These are phyloP conservation scores for Platyura marginata DNA, from an alignment of 1,140 invertebrate species.

Conservation along the genomic window DNA sequence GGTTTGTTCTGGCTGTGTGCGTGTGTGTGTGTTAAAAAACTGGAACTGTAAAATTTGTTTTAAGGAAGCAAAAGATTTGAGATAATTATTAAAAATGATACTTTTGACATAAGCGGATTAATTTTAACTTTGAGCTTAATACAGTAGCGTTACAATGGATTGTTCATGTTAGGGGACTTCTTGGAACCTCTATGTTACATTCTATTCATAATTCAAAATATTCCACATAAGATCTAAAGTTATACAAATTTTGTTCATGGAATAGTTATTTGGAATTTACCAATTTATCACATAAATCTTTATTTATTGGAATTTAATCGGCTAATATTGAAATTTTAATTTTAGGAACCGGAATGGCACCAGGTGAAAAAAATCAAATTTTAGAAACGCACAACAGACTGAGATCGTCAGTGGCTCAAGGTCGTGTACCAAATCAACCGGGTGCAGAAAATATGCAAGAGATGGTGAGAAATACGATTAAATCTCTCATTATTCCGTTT, in stretches of 20 bases:
- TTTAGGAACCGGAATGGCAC: constrained; percentile 36
- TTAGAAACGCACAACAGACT: constrained; percentile 62
- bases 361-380: constrained; percentile 51
- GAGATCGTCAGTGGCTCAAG: constrained; percentile 56
- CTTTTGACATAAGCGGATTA: too few relatives aligned
- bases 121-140: too few relatives aligned
- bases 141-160: too few relatives aligned
- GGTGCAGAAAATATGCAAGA: constrained; percentile 64
- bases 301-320: neutral
- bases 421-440: constrained; percentile 52
- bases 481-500: too few relatives aligned
- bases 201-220: neutral
- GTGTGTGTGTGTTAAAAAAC: too few relatives aligned
- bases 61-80: too few relatives aligned
- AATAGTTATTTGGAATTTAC: neutral
- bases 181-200: too few relatives aligned
- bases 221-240: neutral
- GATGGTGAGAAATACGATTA: constrained; percentile 38
- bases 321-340: constrained; percentile 3
- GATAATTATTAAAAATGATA: too few relatives aligned
- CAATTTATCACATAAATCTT: neutral
- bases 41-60: too few relatives aligned
- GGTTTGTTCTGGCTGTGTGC: too few relatives aligned
- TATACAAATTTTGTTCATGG: neutral
- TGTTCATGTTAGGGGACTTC: too few relatives aligned